Evolutionary conservation across 2,797 vertebrate genomes (phyloP).

Genomic region (Anas capensis): DNA sequence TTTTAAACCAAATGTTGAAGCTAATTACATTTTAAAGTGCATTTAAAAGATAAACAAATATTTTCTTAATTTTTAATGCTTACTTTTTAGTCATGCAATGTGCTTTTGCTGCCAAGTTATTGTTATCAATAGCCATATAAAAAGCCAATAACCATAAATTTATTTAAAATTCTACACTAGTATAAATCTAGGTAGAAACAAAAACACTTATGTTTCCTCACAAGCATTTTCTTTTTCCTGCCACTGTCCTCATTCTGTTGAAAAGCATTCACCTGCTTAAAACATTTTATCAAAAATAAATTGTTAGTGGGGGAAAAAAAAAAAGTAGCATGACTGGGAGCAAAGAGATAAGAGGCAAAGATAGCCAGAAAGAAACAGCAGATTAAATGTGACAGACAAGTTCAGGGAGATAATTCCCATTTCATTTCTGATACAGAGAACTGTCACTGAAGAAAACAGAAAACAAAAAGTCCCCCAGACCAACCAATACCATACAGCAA

Average conservation of each 20-base stretch:
- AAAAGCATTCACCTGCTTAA: slow-evolving; percentile 15
- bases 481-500: neutral
- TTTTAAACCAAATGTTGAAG: neutral
- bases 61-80: neutral
- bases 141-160: too few species aligned
- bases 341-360: neutral
- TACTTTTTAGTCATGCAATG: neutral
- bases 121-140: neutral
- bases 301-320: neutral
- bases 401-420: slow-evolving; percentile 31
- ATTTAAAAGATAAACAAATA: neutral
- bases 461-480: neutral
- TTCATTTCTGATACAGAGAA: slow-evolving; percentile 42
- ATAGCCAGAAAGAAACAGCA: neutral
- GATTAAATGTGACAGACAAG: slow-evolving; percentile 30
- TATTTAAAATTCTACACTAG: neutral
- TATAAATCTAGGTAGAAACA: neutral
- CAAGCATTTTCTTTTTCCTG: neutral
- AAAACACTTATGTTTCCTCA: neutral
- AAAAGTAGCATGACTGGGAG: slow-evolving; percentile 19
- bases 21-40: neutral
- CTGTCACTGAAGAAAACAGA: neutral
- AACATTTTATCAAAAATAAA: slow-evolving; percentile 38
- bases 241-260: neutral
- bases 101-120: neutral